Percentiles rank a stretch among this genome's conserved stretches.
Evolutionary conservation across 2,113 vertebrate genomes (phyloP).

Genomic region (Cyphomyrus discorhynchus): DNA sequence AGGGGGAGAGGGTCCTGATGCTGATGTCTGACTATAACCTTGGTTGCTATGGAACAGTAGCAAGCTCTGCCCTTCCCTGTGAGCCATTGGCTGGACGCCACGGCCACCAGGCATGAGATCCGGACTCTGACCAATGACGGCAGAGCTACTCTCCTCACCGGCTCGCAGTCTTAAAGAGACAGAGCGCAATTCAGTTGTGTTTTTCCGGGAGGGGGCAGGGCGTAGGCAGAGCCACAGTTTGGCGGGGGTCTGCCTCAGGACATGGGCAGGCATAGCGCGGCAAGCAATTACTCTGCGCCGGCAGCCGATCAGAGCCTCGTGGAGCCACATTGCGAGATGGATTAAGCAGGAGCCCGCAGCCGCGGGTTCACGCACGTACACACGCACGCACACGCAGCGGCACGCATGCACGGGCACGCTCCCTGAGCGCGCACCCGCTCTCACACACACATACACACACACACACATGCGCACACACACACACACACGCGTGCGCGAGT

Average conservation of each 20-base stretch:
- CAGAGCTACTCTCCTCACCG: slow-evolving; percentile 41
- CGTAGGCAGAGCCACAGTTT: neutral
- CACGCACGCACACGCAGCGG: slow-evolving; percentile 1
- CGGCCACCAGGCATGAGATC: slow-evolving; percentile 59
- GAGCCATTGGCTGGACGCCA: slow-evolving; percentile 57
- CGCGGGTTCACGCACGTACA: slow-evolving; percentile 21
- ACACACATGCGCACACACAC: slow-evolving; percentile 30
- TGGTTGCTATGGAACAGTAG: slow-evolving; percentile 69
- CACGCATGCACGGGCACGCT: slow-evolving; percentile 3
- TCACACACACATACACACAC: slow-evolving; percentile 29
- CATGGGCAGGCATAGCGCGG: neutral
- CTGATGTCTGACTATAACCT: slow-evolving; percentile 66
- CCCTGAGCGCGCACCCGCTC: neutral
- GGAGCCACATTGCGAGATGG: neutral
- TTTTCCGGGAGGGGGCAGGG: slow-evolving; percentile 20
- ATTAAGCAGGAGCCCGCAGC: slow-evolving; percentile 48
- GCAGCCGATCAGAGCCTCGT: neutral
- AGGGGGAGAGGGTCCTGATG: slow-evolving; percentile 54
- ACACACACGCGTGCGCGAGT: slow-evolving; percentile 54
- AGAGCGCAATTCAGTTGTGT: slow-evolving; percentile 29
- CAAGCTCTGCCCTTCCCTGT: slow-evolving; percentile 59
- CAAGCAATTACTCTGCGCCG: neutral
- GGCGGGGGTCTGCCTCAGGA: neutral
- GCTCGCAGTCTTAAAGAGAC: slow-evolving; percentile 56
- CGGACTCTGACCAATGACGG: slow-evolving; percentile 53